Base-by-base conservation (phyloP, 2,888 invertebrate genomes). In the Stegana nigrithorax region DNA sequence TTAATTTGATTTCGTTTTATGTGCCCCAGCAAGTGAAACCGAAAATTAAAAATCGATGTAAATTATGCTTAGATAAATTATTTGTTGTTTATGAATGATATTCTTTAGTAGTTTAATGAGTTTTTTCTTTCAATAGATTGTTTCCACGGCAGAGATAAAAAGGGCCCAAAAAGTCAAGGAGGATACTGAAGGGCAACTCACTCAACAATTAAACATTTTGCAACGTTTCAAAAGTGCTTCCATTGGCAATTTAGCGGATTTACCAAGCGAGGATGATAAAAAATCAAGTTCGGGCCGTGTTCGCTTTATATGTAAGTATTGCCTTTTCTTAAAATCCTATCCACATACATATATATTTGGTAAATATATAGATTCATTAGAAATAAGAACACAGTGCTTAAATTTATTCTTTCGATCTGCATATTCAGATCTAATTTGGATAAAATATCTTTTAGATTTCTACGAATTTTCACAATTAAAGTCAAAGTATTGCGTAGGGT, bases 161-260 rank as follows among this genome's bases (percentile, higher is more conserved):
- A 81, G 80, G 61, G 75, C 84, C 14, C 82, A 83, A 69, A 72
- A 82, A 59, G 73, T 81, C 60, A 78, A 81, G 67, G 83, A 83
- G 59, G 83, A 83, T 64, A 69, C 71, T 14, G 81, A 77, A 55
- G 68, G 73, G 27, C 73, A 72, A 21, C 79, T 75, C 62, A 59
- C 70, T n/a, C 80, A 73, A 47, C 78, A 75, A 65, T 62, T 73
- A 42, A 70, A 69, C 27, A 69, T 68, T 53, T 60, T 81, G 61
- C 80, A 80, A 66, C 80, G 81, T 65, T 83, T 78, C 61, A 85
- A 85, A 67, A 85, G 85, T 69, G 75, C 78, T 25, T 85, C 85
- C 55, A 83, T 78, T 50, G 84, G 81, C 23, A 84, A 84, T 65
- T 70, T 85, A 21, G 64, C 81, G 27, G 83, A 83, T 29, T 62